Evolutionary conservation across 2,888 invertebrate species (phyloP).

Genomic region (Hypena proboscidalis): DNA sequence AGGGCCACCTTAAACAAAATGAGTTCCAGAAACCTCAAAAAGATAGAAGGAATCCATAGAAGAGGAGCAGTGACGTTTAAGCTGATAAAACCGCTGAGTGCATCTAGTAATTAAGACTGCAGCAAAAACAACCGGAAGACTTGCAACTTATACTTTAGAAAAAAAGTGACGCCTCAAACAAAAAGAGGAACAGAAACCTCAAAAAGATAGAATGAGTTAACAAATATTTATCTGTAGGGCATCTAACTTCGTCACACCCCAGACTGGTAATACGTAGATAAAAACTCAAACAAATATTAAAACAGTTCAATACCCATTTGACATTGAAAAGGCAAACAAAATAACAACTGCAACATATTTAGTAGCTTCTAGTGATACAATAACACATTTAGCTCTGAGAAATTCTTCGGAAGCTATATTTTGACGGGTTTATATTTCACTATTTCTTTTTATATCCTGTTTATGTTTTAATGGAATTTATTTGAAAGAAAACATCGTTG

Average conservation of each 20-base stretch:
- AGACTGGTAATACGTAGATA: slow-evolving; percentile 39
- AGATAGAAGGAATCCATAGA: too few relatives aligned
- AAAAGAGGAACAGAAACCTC: neutral
- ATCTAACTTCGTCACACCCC: slow-evolving; percentile 11
- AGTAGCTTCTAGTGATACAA: slow-evolving; percentile 30
- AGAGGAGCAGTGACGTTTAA: too few relatives aligned
- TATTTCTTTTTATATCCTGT: too few relatives aligned
- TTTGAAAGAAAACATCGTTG: too few relatives aligned
- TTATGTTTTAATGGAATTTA: too few relatives aligned
- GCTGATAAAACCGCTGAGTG: too few relatives aligned
- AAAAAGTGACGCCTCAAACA: neutral
- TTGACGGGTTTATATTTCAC: neutral
- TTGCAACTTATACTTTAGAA: neutral
- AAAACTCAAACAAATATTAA: slow-evolving; percentile 51
- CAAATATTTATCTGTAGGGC: slow-evolving; percentile 1
- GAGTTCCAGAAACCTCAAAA: too few relatives aligned
- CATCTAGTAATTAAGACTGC: too few relatives aligned
- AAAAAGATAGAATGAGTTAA: neutral
- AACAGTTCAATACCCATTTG: slow-evolving; percentile 56
- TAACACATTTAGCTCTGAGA: slow-evolving; percentile 18
- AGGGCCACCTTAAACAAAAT: too few relatives aligned
- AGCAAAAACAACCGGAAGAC: slow-evolving; percentile 4
- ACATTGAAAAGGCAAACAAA: slow-evolving; percentile 53
- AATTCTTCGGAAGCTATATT: slow-evolving; percentile 20
- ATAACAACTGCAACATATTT: slow-evolving; percentile 24